phyloP scores from a whole-genome alignment of 2,113 vertebrate species.

The Coturnix japonica region DNA sequence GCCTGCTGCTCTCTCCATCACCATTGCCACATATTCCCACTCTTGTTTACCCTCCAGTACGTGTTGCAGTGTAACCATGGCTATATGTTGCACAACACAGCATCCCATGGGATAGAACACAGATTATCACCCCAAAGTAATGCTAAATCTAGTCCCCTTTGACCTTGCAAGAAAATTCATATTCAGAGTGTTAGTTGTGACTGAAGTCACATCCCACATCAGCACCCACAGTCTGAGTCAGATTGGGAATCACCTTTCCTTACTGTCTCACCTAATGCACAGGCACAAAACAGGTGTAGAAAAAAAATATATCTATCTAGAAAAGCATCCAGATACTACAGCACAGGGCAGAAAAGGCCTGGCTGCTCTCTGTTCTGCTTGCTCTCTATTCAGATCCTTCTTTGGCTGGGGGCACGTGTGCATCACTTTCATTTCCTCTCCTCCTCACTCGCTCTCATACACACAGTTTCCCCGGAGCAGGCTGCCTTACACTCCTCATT shows the following conservation, averaged over 20 bases:
- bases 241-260: neutral
- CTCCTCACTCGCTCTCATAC: neutral
- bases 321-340: neutral
- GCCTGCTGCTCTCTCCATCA: neutral
- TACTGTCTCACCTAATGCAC: neutral
- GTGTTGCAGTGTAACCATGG: neutral
- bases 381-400: neutral
- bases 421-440: slow-evolving; percentile 7
- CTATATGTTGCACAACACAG: neutral
- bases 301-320: neutral
- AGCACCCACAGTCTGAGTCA: neutral
- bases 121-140: neutral
- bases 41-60: neutral
- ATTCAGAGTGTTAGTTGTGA: neutral
- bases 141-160: neutral
- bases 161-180: neutral
- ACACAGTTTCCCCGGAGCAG: neutral
- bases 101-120: neutral
- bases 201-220: neutral
- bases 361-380: neutral
- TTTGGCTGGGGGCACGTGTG: neutral
- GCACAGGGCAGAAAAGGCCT: neutral
- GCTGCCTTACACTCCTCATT: neutral
- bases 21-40: neutral
- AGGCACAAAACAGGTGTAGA: neutral